A percentile compares a stretch with the other conserved stretches of the same genome.
These are phyloP conservation scores for Caloenas nicobarica DNA, from an alignment of 2,113 vertebrate species.

Conservation along the genomic window DNA sequence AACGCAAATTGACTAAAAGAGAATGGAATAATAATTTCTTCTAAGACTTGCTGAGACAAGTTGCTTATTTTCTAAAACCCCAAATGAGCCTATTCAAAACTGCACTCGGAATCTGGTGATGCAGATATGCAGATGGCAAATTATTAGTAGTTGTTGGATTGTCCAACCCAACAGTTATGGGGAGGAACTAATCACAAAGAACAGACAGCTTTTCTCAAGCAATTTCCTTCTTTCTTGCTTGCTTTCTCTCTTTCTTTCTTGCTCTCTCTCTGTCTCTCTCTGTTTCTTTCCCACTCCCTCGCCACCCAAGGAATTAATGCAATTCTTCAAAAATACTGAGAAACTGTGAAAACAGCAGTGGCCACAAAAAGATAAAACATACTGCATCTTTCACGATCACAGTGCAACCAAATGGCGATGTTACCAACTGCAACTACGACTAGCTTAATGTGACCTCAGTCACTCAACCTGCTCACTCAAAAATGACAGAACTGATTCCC, in stretches of 20 bases:
- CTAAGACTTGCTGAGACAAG: constrained; percentile 10
- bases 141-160: neutral
- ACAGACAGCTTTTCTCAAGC: neutral
- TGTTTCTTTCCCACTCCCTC: neutral
- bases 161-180: neutral
- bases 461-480: neutral
- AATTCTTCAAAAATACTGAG: neutral
- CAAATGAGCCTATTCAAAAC: constrained; percentile 19
- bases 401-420: neutral
- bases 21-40: neutral
- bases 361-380: neutral
- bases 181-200: neutral
- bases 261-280: neutral
- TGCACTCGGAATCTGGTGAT: neutral
- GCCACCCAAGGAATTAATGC: neutral
- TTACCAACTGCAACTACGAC: neutral
- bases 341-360: neutral
- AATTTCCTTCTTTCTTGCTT: neutral
- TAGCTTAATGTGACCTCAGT: neutral
- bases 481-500: neutral
- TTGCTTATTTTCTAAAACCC: constrained; percentile 16
- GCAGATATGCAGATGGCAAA: neutral
- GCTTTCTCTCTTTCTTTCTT: too few species aligned
- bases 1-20: neutral
- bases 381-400: neutral